Evolutionary conservation across 2,113 vertebrate species (phyloP).

Genomic region (Anarrhichthys ocellatus): DNA sequence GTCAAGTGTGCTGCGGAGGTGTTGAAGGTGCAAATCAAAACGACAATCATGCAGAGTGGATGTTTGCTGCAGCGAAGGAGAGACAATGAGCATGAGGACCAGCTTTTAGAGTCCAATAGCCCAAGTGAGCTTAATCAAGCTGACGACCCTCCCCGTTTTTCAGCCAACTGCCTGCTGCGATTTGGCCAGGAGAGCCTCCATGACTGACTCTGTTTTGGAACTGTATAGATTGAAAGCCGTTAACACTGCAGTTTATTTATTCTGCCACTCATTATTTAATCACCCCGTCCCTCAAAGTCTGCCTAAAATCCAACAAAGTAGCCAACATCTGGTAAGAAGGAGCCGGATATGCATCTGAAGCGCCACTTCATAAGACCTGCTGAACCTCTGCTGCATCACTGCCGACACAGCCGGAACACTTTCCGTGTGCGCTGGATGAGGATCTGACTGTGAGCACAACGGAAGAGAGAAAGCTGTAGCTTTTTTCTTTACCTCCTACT

Average conservation of each 20-base stretch:
- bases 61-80: not conserved
- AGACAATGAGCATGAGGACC: not conserved
- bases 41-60: not conserved
- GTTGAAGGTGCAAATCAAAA: not conserved
- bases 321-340: slow-evolving; percentile 15
- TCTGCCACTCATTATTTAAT: not conserved
- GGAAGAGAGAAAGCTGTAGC: slow-evolving; percentile 6
- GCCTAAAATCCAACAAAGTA: slow-evolving; percentile 21
- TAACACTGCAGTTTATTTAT: not conserved
- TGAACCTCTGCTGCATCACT: slow-evolving; percentile 35
- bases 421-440: slow-evolving; percentile 6
- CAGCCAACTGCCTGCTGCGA: too few species aligned
- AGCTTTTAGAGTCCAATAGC: too few species aligned
- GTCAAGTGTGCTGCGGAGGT: too few species aligned
- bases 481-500: slow-evolving; percentile 37
- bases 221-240: not conserved
- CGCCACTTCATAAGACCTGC: slow-evolving; percentile 39
- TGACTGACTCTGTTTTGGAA: not conserved
- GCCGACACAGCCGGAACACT: slow-evolving; percentile 21
- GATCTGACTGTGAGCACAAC: not conserved
- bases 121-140: not conserved
- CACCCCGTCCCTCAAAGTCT: not conserved
- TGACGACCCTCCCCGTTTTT: too few species aligned
- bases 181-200: not conserved
- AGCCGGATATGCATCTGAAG: slow-evolving; percentile 40